Evolutionary conservation across 2,888 invertebrate species (phyloP).

Genomic region (Yponomeuta malinellus): DNA sequence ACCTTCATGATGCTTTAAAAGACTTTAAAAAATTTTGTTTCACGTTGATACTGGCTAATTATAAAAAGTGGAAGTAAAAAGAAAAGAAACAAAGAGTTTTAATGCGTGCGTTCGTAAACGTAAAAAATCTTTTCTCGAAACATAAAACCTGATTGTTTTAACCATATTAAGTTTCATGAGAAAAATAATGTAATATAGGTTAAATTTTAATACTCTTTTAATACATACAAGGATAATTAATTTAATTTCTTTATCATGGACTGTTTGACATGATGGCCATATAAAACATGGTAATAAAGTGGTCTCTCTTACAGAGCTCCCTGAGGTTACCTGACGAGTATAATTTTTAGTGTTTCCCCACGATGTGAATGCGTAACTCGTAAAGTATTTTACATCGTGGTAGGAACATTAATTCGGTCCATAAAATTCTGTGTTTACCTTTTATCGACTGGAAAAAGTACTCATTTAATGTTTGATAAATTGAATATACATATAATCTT

Average conservation of each 20-base stretch:
- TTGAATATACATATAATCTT: no score
- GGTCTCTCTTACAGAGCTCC: not conserved
- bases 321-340: slow-evolving; percentile 1
- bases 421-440: no score
- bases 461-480: no score
- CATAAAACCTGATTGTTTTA: not conserved
- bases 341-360: not conserved
- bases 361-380: not conserved
- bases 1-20: no score
- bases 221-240: not conserved
- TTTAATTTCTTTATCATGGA: not conserved
- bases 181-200: no score
- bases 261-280: not conserved
- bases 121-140: not conserved
- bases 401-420: not conserved
- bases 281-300: not conserved
- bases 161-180: not conserved
- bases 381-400: not conserved
- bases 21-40: no score
- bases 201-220: not conserved
- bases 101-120: not conserved
- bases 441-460: no score
- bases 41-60: no score
- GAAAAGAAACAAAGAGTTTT: no score
- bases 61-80: no score